Evolutionary conservation across 2,888 invertebrate genomes (phyloP), one percentile per base, ranked within the genome.

Genomic region (Oscheius sp.): DNA sequence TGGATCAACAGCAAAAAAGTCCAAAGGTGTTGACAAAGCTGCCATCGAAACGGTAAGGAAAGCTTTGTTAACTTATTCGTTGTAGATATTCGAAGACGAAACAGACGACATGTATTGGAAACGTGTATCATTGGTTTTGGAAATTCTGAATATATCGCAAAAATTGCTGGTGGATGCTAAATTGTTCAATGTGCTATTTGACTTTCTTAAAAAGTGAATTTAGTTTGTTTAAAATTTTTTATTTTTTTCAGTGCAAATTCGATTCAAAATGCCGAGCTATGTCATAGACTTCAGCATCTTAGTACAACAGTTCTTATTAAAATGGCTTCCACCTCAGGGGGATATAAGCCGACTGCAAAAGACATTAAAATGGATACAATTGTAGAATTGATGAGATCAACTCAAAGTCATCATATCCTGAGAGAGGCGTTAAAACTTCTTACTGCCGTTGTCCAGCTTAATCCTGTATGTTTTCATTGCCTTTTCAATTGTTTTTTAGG

Each of bases 331-430:
- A 55, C 63, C 2, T 76, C 81, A 0, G 81, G 79, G 53, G 74
- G 53, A 2, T 77, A 75, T 63, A 77, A 76, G 52, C 71, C 82
- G 21, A 70, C 76, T 16, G 16, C 71, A 0, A 43, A 71, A 9
- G 81, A 88, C 53, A 84, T 90, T 55, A 89, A 89, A 78, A 92
- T 95, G 49, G 94, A 94, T 83, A 87, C 93, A 35, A 92, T 95
- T 1, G 94, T 97, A 0, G 93, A 94, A 83, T 95, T 95, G 85
- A 93, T 98, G 69, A 91, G 96, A 79, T 93, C 93, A 1, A 95
- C 96, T 0, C 93, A 93, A 86, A 96, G 96, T 89, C 96, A 96
- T 0, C 96, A 96, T 89, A 96, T 96, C 0, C 96, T 98, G 87
- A 94, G 96, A 85, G 95, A 96, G 85, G 95, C 96, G 0, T 90